A percentile compares a stretch with the other conserved stretches of the same genome.
These are phyloP conservation scores for Neodiprion lecontei DNA, from an alignment of 1,140 invertebrate species.

Conservation along the genomic window DNA sequence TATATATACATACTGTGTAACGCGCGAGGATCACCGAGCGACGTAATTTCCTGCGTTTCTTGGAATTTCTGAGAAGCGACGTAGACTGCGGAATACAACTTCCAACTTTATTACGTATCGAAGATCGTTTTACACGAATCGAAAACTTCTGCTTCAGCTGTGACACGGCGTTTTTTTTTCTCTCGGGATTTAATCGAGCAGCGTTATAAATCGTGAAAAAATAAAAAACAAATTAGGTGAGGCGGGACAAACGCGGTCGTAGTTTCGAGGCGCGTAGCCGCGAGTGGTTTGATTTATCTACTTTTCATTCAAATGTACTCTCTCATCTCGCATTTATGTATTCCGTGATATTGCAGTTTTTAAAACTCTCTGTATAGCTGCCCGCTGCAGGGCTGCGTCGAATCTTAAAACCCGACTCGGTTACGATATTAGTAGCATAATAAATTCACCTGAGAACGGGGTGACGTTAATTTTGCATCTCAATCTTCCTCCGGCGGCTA, in stretches of 20 bases:
- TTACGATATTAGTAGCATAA: constrained; percentile 52
- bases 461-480: neutral
- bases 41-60: too few species aligned
- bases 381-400: constrained; percentile 33
- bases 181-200: neutral
- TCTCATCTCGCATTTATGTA: constrained; percentile 60
- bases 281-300: constrained; percentile 51
- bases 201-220: neutral
- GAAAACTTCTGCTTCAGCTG: too few species aligned
- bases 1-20: too few species aligned
- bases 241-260: neutral
- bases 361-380: constrained; percentile 41
- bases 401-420: constrained; percentile 50
- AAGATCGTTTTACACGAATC: too few species aligned
- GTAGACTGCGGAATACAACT: too few species aligned
- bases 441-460: constrained; percentile 42
- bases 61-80: too few species aligned
- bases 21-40: too few species aligned
- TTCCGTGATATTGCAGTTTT: constrained; percentile 60
- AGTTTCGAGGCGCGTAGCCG: neutral
- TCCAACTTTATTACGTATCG: too few species aligned
- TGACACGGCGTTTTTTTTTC: too few species aligned
- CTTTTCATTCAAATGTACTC: constrained; percentile 55
- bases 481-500: neutral
- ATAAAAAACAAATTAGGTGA: constrained; percentile 2